Evolutionary conservation across 2,888 invertebrate species (phyloP), one percentile per base, ranked within the genome.

Genomic region (Eristalis tenax): DNA sequence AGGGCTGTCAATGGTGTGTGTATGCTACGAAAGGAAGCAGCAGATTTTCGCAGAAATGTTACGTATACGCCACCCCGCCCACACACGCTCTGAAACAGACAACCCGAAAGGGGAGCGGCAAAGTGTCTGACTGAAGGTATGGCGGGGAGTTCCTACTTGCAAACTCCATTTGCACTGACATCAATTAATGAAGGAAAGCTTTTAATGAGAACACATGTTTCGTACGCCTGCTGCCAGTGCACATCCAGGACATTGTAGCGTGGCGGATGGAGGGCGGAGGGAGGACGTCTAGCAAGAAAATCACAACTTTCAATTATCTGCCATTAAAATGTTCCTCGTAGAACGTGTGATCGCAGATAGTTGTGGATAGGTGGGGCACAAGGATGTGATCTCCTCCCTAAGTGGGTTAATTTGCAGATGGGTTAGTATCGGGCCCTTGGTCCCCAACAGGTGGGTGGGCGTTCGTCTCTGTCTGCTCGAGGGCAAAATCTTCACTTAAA

Each of bases 111-210:
- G 57, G 65, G 50, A 74, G 43, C n/a, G 70, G 18, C 18, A 26
- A 6, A 10, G 23, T 68, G 40, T 10, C 38, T 38, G 38, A 4
- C 38, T 13, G 38, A 13, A 15, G 43, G n/a, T 15, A 43, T 5
- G 43, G n/a, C n/a, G 61, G 40, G 74, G 75, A 83, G 69, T 35
- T 68, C 43, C 32, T 80, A 76, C 83, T 87, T 68, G 76, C 73
- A 81, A 88, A 88, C 88, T 84, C 88, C 88, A 84, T 84, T 88
- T 88, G 84, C 64, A 80, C 80, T 84, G 88, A 84, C 88, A 88
- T 88, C 84, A 88, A 88, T 88, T 88, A 88, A 88, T 88, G 88
- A 88, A 84, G 80, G 84, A 88, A 88, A 84, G 88, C 88, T 88
- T 88, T 88, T 88, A 88, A 88, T 88, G 84, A 88, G 88, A 81